These are phyloP conservation scores for Neoscelio sp. DNA, from an alignment of 2,888 invertebrate species.

Conservation along the genomic window DNA sequence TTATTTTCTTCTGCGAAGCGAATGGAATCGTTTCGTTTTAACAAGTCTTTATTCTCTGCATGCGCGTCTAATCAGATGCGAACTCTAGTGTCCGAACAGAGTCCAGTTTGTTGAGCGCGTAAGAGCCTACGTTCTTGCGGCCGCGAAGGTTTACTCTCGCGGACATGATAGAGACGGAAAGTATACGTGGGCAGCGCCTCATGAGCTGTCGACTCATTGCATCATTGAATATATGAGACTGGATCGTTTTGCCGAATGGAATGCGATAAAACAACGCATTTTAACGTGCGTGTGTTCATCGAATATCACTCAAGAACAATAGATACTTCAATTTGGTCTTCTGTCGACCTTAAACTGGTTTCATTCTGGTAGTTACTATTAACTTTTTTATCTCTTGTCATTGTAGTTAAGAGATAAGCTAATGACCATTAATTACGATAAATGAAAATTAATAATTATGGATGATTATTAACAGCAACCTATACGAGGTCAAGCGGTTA, in stretches of 20 bases:
- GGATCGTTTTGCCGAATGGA: constrained; percentile 66
- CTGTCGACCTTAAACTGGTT: constrained; percentile 31
- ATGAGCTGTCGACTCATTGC: constrained; percentile 66
- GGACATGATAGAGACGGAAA: constrained; percentile 59
- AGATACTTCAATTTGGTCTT: constrained; percentile 18
- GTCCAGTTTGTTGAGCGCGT: constrained; percentile 59
- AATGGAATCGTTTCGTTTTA: constrained; percentile 54
- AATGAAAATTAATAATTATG: too few species aligned
- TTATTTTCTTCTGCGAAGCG: constrained; percentile 48
- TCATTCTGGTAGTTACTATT: neutral
- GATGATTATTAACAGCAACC: too few species aligned
- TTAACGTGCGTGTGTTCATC: constrained; percentile 33
- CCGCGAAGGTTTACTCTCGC: constrained; percentile 60
- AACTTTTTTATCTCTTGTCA: neutral
- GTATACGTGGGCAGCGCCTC: constrained; percentile 58
- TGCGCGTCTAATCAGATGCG: constrained; percentile 62
- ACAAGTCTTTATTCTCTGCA: constrained; percentile 53
- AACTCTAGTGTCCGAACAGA: constrained; percentile 47
- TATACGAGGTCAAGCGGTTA: too few species aligned
- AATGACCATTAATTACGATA: too few species aligned
- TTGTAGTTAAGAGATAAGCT: too few species aligned
- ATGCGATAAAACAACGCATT: constrained; percentile 57
- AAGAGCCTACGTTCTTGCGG: constrained; percentile 43
- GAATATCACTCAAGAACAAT: constrained; percentile 32
- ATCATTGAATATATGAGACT: constrained; percentile 63